Base-by-base conservation (phyloP, 2,797 vertebrate genomes). In the Helicolenus hilgendorfi region DNA sequence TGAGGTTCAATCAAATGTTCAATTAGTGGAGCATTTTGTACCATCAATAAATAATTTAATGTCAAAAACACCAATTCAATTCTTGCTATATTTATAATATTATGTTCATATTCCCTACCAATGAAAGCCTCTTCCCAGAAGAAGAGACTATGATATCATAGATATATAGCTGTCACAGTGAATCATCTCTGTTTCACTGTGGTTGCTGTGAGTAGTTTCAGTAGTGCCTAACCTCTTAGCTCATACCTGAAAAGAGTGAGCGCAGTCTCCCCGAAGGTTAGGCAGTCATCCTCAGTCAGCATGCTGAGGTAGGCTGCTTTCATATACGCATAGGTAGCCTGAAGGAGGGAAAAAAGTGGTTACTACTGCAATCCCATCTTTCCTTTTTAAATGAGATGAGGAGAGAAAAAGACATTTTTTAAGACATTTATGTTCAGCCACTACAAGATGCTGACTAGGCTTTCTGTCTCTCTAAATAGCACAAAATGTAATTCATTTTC, bases 301-400 rank as follows among this genome's bases (percentile, higher is more conserved):
- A 99, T 99, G 97, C 98, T 98, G 96, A 99, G 98, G 97, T 99
- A 99, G 92, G 99, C 98, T 55, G 98, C 99, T 97, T 99, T 99
- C 99, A 99, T 99, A 94, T 99, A 99, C 20, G 98, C 97, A 36
- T 99, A 99, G 80, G 98, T 99, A 58, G 98, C 99, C 99, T 99
- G 92, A 68, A 81, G 92, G 75, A 82, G 62, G 38, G 65, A 49
- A 63, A 85, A 87, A 82, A 83, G 20, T 65, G 72, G 87, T 94
- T 89, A 92, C 29, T 36, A 15, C 69, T 78, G 69, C 80, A 87
- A 65, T 53, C 22, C 33, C n/a, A 55, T 64, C 14, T 74, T 77
- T 80, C 11, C 7, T 76, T 71, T 91, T 76, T 6, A 70, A 78
- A 82, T 56, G 14, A 89, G 53, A 77, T 58, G 7, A 67, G 31